phyloP scores from a whole-genome alignment of 1,140 invertebrate species.

The Kradibia gibbosae region DNA sequence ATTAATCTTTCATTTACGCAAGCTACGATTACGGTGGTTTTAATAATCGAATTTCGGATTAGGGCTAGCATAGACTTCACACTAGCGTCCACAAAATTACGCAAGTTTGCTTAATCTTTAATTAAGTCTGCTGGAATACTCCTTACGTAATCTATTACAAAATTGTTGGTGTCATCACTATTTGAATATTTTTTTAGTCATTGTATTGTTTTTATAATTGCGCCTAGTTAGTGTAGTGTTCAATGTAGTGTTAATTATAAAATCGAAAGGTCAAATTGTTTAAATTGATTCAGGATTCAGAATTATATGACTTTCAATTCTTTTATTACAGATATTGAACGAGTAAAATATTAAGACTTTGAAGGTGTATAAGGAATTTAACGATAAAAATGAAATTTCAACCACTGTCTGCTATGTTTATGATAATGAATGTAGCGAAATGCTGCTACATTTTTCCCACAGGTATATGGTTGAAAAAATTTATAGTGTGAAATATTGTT shows the following conservation, averaged over 20 bases:
- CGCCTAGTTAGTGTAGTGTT: too few species aligned
- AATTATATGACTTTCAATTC: neutral
- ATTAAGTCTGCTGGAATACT: neutral
- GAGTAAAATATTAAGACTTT: neutral
- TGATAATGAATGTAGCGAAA: slow-evolving; percentile 52
- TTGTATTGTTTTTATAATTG: too few species aligned
- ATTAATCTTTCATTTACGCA: slow-evolving; percentile 44
- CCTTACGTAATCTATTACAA: neutral
- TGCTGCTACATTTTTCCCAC: slow-evolving; percentile 69
- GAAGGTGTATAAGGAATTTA: neutral
- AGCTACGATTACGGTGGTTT: slow-evolving; percentile 31
- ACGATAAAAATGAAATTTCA: slow-evolving; percentile 55
- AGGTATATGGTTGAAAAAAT: slow-evolving; percentile 59
- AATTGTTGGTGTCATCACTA: neutral
- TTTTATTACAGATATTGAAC: neutral
- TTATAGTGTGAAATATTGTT: neutral
- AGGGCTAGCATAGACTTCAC: neutral
- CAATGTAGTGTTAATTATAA: too few species aligned
- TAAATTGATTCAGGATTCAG: neutral
- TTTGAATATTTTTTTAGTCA: neutral
- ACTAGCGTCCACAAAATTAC: neutral
- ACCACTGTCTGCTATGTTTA: slow-evolving; percentile 52
- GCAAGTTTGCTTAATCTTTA: neutral
- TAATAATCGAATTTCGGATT: slow-evolving; percentile 44
- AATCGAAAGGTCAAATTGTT: too few species aligned